Percentiles rank a stretch among this genome's conserved stretches.
These are phyloP conservation scores for Stegostoma tigrinum DNA, from an alignment of 2,113 vertebrate genomes.

Conservation along the genomic window DNA sequence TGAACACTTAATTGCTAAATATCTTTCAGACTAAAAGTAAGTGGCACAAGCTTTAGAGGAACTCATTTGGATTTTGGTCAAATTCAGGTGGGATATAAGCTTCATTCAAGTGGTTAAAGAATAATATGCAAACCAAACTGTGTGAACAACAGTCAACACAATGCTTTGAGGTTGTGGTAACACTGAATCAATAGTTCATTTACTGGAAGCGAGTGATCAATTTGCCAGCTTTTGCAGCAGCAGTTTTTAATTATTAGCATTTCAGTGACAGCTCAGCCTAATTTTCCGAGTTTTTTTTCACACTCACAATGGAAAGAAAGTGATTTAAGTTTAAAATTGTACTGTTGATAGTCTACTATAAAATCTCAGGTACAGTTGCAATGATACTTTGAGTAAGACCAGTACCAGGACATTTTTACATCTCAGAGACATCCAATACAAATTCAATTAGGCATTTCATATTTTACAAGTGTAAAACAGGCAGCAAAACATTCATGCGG, in stretches of 20 bases:
- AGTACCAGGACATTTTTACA: not conserved
- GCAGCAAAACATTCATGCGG: not conserved
- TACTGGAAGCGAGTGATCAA: not conserved
- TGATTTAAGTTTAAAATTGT: not conserved
- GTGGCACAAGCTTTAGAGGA: no score
- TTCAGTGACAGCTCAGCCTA: not conserved
- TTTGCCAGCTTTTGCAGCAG: not conserved
- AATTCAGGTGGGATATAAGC: not conserved
- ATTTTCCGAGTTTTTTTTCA: not conserved
- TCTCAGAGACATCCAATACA: not conserved
- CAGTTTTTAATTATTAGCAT: not conserved
- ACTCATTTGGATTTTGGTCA: not conserved
- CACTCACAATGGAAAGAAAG: not conserved
- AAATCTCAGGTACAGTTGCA: not conserved
- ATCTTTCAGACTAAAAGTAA: not conserved
- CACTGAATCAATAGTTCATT: no score
- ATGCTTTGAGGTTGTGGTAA: not conserved
- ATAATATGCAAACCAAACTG: not conserved
- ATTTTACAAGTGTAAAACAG: not conserved
- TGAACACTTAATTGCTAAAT: not conserved
- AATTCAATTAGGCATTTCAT: not conserved
- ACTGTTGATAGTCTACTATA: not conserved
- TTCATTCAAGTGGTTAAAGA: not conserved
- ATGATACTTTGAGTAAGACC: not conserved
- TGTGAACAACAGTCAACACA: not conserved